Conservation (phyloP, 1,140 invertebrate species). For the Papilio glaucus region DNA sequence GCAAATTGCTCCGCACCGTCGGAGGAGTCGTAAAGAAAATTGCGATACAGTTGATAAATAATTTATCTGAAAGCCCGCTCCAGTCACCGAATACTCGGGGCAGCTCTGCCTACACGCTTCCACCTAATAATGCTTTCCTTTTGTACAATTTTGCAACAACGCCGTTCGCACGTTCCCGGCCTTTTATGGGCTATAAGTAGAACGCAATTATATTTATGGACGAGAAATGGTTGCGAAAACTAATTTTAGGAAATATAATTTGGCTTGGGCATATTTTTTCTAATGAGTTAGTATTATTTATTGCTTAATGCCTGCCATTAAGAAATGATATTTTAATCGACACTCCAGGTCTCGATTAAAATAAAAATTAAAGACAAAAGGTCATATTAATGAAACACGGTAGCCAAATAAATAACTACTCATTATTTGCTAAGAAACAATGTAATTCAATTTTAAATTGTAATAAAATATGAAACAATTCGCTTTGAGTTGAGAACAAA, state of each 20-base stretch:
- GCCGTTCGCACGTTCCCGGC: constrained; percentile 79
- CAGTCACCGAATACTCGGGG: constrained; percentile 77
- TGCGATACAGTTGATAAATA: constrained; percentile 84
- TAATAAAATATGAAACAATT: too few species aligned
- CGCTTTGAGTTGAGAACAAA: too few species aligned
- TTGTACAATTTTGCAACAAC: constrained; percentile 82
- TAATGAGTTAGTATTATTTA: constrained; percentile 56
- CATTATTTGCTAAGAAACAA: too few species aligned
- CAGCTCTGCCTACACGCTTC: constrained; percentile 71
- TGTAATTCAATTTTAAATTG: too few species aligned
- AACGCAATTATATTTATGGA: constrained; percentile 83
- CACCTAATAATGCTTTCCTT: constrained; percentile 82
- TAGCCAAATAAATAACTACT: too few species aligned
- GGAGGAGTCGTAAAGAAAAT: constrained; percentile 83
- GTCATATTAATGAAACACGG: too few species aligned
- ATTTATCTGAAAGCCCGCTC: constrained; percentile 82
- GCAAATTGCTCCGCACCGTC: constrained; percentile 81
- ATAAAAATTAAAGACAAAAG: too few species aligned
- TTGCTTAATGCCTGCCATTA: constrained; percentile 36
- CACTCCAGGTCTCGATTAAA: too few species aligned
- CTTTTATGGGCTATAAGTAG: constrained; percentile 83
- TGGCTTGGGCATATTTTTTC: constrained; percentile 57
- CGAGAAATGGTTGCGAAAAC: constrained; percentile 76
- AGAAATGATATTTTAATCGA: neutral
- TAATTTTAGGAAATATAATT: constrained; percentile 75